Evolutionary conservation across 2,888 invertebrate species (phyloP).

Genomic region (Prosapia bicincta): DNA sequence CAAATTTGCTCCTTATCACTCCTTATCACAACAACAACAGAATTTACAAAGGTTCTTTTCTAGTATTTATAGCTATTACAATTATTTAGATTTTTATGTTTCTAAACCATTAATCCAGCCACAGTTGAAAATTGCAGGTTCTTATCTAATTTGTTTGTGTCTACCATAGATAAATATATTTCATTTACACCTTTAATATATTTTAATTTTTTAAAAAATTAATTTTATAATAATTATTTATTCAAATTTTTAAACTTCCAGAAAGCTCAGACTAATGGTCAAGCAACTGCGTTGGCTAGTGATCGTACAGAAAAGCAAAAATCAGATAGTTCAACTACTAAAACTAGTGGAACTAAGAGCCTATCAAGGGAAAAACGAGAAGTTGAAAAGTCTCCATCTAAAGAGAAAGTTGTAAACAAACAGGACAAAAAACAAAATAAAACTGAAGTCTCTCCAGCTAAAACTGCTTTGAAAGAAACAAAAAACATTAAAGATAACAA

Average conservation of each 20-base stretch:
- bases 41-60: too few relatives aligned
- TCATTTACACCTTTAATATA: too few relatives aligned
- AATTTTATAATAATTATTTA: too few relatives aligned
- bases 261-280: constrained; percentile 42
- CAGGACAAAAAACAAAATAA: constrained; percentile 36
- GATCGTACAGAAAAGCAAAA: constrained; percentile 34
- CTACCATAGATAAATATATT: too few relatives aligned
- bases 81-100: too few relatives aligned
- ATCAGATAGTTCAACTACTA: constrained; percentile 25
- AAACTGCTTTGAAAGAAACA: constrained; percentile 35
- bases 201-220: too few relatives aligned
- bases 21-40: too few relatives aligned
- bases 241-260: constrained; percentile 28
- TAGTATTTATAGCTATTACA: too few relatives aligned
- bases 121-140: too few relatives aligned
- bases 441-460: constrained; percentile 33
- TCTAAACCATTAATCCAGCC: too few relatives aligned
- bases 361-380: constrained; percentile 32
- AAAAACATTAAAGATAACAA: constrained; percentile 32
- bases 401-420: constrained; percentile 38
- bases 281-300: constrained; percentile 39
- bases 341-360: constrained; percentile 12
- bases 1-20: too few relatives aligned
- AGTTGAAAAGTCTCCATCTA: constrained; percentile 35
- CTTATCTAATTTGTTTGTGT: too few relatives aligned